Evolutionary conservation across 2,797 vertebrate species (phyloP), one percentile per base, ranked within the genome.

Genomic region (Pseudomugil tenellus): DNA sequence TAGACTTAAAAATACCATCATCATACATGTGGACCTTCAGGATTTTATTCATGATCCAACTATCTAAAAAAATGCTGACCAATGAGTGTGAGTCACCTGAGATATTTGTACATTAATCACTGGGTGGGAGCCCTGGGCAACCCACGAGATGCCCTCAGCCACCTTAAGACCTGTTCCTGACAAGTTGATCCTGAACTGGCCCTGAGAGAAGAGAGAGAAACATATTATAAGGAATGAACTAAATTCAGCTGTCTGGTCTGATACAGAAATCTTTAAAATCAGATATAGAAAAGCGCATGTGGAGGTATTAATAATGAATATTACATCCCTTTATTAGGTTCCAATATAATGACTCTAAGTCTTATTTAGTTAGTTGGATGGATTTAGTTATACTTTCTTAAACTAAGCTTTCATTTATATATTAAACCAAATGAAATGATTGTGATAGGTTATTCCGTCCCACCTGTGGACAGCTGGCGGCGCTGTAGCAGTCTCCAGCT

Each of bases 401-500:
- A 35, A 13, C 34, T 35, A 35, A 35, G 11, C 34, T 35, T 13
- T 37, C 35, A 14, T 16, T 37, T 29, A 34, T 25, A 56, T 37
- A 31, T 35, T 54, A 28, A 19, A 19, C 58, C 19, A 61, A 21
- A 4, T 43, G 19, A 65, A 43, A 28, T 17, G 12, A 43, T 43
- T 2, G 4, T 3, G 32, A 53, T 10, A 70, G 34, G 43, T 62
- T 62, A 5, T 35, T 73, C 41, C n/a, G 37, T 71, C 92, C 74
- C 94, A 98, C 97, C 97, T 99, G 97, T 7, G 98, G 96, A 89
- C 97, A 98, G 49, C 90, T 94, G 84, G 95, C 92, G 16, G 96
- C 96, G 4, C 97, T 99, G 92, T 96, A 99, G 91, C 97, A 98
- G 90, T 99, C 97, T 77, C 97, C 97, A 21, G 97, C 96, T 16